Evolutionary conservation across 2,113 vertebrate species (phyloP), one percentile per base, ranked within the genome.

Genomic region (Drymodes brunneopygia): DNA sequence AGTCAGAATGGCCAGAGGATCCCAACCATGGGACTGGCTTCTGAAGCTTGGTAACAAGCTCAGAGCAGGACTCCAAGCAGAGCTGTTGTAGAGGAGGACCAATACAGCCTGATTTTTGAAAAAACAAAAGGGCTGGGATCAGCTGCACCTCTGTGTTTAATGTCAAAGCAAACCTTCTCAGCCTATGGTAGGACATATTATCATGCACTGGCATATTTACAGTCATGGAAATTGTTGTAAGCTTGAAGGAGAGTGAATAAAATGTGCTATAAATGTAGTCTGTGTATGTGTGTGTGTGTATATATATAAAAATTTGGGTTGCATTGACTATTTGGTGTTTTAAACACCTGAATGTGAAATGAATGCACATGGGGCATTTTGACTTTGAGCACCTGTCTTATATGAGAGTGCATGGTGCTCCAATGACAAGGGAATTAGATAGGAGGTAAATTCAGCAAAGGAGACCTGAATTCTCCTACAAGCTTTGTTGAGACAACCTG

Each of bases 261-360:
- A 87, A 75, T 19, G 17, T 15, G 3, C 29, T 48, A 20, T 29
- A 72, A 94, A 73, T 66, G 15, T 36, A 51, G 28, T 22, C 7
- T 70, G 12, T 64, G 31, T 47, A 1, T 70, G 13, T 53, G 4
- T 29, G 2, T 35, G 11, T 24, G 2, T n/a, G 0, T n/a, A 10
- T 40, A 15, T 58, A 9, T 51, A 8, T 31, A 10, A 56, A 15
- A 65, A 27, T 7, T 15, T 36, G 15, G 3, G 24, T 94, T 86
- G 27, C 53, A 50, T 51, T 61, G 24, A 15, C 17, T 71, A 10
- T 10, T 9, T 44, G 12, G 12, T 44, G 6, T 69, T 91, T 79
- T 47, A 65, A 82, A 60, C 11, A 66, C 29, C 44, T 81, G 56
- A 81, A 48, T 10, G 15, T 11, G 16, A 54, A 48, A 84, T 42